Evolutionary conservation across 2,888 invertebrate genomes (phyloP).

Genomic region (Raillietiella orientalis): DNA sequence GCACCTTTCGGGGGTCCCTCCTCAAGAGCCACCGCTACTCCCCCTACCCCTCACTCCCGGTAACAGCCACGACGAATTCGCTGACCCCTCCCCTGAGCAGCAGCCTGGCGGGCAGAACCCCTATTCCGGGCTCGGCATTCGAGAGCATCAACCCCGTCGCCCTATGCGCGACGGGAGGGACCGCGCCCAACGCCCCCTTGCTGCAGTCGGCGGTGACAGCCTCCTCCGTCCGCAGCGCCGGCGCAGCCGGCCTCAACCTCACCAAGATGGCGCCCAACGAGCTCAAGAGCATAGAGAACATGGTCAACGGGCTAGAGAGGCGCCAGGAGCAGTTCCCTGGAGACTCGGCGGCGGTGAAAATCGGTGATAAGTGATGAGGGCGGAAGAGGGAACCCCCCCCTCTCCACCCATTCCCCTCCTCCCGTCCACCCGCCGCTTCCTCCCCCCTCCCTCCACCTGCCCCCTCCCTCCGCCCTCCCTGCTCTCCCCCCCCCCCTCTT

Average conservation of each 20-base stretch:
- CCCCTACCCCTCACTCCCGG: constrained; percentile 47
- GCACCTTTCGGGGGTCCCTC: constrained; percentile 14
- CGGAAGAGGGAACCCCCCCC: constrained; percentile 3
- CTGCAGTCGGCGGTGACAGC: constrained; percentile 16
- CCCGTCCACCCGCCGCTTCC: constrained; percentile 6
- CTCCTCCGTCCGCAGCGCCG: constrained; percentile 9
- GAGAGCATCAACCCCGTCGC: constrained; percentile 3
- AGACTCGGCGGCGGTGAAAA: constrained; percentile 6
- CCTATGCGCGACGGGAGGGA: constrained; percentile 20
- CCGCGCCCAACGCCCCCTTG: constrained; percentile 13
- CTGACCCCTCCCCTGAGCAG: constrained; percentile 8
- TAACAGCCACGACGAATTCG: constrained; percentile 12
- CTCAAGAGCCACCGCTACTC: constrained; percentile 38
- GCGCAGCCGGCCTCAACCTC: constrained; percentile 6
- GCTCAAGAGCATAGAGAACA: constrained; percentile 81
- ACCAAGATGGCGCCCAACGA: constrained; percentile 28
- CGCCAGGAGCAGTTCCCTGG: constrained; percentile 15
- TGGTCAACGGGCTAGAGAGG: constrained; percentile 82
- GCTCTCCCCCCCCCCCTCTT: too few species aligned
- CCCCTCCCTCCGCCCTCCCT: too few species aligned
- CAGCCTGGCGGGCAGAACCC: constrained; percentile 3
- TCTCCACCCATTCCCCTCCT: constrained; percentile 8
- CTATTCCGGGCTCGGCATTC: constrained; percentile 4
- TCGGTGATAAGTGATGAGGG: constrained; percentile 6
- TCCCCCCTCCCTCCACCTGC: constrained; percentile 2